These are phyloP conservation scores for Phoeniculus purpureus DNA, from an alignment of 2,797 vertebrate genomes.

Conservation along the genomic window DNA sequence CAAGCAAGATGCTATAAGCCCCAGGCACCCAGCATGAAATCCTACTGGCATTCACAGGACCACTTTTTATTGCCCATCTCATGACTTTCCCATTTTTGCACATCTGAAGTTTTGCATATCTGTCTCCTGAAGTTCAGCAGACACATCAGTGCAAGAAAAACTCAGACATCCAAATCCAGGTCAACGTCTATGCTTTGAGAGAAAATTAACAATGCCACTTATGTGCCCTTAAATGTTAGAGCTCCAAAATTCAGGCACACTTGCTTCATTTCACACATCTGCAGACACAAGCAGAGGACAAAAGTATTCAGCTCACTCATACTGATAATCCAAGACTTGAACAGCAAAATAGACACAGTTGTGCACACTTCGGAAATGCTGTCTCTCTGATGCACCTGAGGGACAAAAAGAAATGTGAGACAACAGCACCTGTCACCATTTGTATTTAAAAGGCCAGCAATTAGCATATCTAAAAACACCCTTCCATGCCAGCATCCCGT, in stretches of 20 bases:
- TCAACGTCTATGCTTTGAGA: not conserved
- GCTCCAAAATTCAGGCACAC: not conserved
- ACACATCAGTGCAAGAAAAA: not conserved
- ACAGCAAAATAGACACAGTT: conserved; percentile 98
- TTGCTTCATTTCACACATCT: not conserved
- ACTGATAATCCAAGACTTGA: conserved; percentile 91
- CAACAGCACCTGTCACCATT: not conserved
- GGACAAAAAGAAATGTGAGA: conserved; percentile 4
- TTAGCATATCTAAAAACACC: not conserved
- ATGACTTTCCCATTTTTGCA: not conserved
- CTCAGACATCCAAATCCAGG: not conserved
- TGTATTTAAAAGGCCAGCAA: not conserved
- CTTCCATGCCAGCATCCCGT: not conserved
- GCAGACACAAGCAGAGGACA: not conserved
- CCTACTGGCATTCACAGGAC: not conserved
- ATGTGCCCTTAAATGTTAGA: not conserved
- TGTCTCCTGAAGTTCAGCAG: not conserved
- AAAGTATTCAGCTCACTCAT: conserved; percentile 83
- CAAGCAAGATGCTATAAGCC: not conserved
- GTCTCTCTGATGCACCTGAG: conserved; percentile 83
- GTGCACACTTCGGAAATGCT: conserved; percentile 90
- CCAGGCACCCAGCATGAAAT: not conserved
- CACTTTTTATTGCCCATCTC: not conserved
- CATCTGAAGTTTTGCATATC: not conserved
- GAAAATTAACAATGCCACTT: not conserved